Evolutionary conservation across 2,888 invertebrate genomes (phyloP), one percentile per base, ranked within the genome.

Genomic region (Flexamia atlantica): DNA sequence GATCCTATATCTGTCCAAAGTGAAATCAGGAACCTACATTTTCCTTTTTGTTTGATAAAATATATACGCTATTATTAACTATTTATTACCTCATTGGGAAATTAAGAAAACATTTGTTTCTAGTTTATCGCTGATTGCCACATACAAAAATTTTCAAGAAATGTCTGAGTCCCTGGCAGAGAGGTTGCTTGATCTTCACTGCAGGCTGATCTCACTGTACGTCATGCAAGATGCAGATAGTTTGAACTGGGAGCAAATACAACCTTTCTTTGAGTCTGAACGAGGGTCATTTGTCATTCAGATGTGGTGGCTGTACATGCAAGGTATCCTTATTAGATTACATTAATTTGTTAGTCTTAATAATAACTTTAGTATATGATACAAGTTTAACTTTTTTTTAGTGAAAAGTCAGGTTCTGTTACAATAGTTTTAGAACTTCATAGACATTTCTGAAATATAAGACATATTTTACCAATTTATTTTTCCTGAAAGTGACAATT

Each of bases 221-320:
- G 94, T 97, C 80, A 91, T 97, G 12, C 97, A 97, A 89, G 97
- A 97, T 90, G 94, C 95, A 0, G 96, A 96, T 40, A 95, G 95
- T 0, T 91, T 96, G 50, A 93, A 95, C 85, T 96, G 96, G 93
- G 94, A 95, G 87, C 93, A 93, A 84, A 88, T 90, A 14, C 90
- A 91, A 0, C 91, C 93, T 0, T 95, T 95, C 88, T 94, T 94
- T 87, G 94, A 95, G 89, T 93, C 93, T 0, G 95, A 95, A 89
- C 91, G 95, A 17, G 96, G 96, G 2, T 95, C 96, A 2, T 96
- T 95, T 57, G 94, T 95, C 0, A 93, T 96, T 85, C 96, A 96
- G 88, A 97, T 96, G 93, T 97, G 97, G 97, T 96, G 96, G 95
- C 91, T 96, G 28, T 97, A 97, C 88, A 95, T 97, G 94, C 94